Evolutionary conservation across 2,113 vertebrate genomes (phyloP), one percentile per base, ranked within the genome.

Genomic region (Cyanocitta stelleri): DNA sequence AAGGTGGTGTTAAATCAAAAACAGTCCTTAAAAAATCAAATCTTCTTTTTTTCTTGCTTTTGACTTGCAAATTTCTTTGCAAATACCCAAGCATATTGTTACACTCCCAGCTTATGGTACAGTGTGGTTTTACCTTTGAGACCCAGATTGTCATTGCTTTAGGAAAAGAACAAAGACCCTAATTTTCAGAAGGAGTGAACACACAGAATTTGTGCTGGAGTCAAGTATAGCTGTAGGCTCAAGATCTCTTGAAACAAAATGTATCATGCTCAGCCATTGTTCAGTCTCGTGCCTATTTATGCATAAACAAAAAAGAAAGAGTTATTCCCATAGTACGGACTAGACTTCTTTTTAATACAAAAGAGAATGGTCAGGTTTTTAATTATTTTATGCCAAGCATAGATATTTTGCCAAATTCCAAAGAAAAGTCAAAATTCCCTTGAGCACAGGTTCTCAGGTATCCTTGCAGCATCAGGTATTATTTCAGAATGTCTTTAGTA

Each of bases 221-320:
- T 89, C 89, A 96, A 94, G 87, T 64, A 68, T 72, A 91, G 91
- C 93, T 88, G 48, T 61, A 79, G 76, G 93, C 86, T 85, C 7
- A 7, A 64, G 71, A 62, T 58, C 68, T 87, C 76, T 80, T 72
- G 74, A 89, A 95, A 93, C 29, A 82, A 86, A 90, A 71, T 26
- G 5, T 11, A 41, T 69, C 66, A 17, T 3, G 32, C 58, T 89
- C 74, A 87, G 69, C 52, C 84, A 55, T 15, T 78, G 41, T 44
- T 90, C 56, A 67, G 32, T 58, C 58, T 73, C 90, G 63, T 66
- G 75, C 33, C 51, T 95, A 56, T 83, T 92, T 88, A 85, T 85
- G 74, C 39, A 87, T 49, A 95, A 93, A 79, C 66, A 72, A 54
- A 58, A 85, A 39, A 37, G 18, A 55, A 76, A 49, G 23, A n/a